Evolutionary conservation across 2,113 vertebrate genomes (phyloP), one percentile per base, ranked within the genome.

Genomic region (Oryzias curvinotus): DNA sequence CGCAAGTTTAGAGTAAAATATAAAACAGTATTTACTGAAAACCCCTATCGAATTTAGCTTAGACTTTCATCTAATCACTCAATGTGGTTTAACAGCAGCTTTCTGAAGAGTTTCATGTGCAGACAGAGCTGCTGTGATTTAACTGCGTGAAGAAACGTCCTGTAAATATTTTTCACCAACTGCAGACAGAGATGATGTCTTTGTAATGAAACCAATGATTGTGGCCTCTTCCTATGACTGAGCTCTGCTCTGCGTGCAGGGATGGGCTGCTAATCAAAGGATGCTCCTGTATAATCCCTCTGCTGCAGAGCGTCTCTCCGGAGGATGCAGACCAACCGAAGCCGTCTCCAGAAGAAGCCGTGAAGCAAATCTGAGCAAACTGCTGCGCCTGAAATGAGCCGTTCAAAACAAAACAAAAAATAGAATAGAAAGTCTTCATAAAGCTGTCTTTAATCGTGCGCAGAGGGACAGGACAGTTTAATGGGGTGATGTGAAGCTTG

Each of bases 201-300:
- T 23, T 50, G 5, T 63, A 26, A 68, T 42, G 44, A 61, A 17
- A 19, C 5, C 18, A 56, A 75, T 50, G 16, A 61, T 57, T 41
- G 10, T 5, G 1, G 5, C 44, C 17, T 58, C 14, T 61, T 65
- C 16, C 62, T 42, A 65, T 48, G 4, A 12, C 23, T 4, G 19
- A 28, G 50, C 50, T 57, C 59, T 57, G 53, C 68, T 77, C 5
- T 7, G 62, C 63, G 50, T 76, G 62, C 62, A 59, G 65, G 23
- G 45, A 73, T 73, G 68, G 73, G 65, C 61, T 71, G 56, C 68
- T 84, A 85, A 89, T 90, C 89, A 88, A 71, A 80, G 77, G 73
- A 77, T 78, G 72, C 65, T 69, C 61, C 75, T 23, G 21, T 23
- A n/a, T 88, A 87, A 90, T 89, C 88, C 80, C 68, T 72, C 12